Base-by-base conservation (phyloP, 2,797 vertebrate species). In the Micromesistius poutassou region DNA sequence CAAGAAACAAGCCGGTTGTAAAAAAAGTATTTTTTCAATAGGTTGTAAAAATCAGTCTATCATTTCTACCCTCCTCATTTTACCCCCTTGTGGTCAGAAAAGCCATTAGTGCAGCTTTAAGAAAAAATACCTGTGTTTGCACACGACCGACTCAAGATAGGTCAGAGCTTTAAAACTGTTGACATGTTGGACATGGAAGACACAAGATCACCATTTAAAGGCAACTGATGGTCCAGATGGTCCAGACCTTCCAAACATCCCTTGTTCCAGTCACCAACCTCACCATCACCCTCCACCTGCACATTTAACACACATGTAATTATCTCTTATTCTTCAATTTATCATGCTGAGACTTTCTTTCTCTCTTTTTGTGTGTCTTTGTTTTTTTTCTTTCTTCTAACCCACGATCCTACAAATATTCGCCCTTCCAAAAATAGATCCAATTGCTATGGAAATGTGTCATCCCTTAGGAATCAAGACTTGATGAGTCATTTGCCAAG, bases 121-220 rank as follows among this genome's bases (percentile, higher is more conserved):
- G 25, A n/a, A 62, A 0, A n/a, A 62, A 62, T 6, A n/a, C 40
- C 16, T 50, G 46, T 50, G 46, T 50, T 50, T 50, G 46, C 55
- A 62, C 55, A 62, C 5, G 7, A 62, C 55, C n/a, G 22, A 25
- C 55, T 62, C 19, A 25, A 22, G 55, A 62, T 62, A 22, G 6
- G 8, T 62, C 55, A 62, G 35, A 81, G 86, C 81, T 78, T 79
- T 78, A 33, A 36, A 81, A 90, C 86, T 87, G 88, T 81, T 82
- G 88, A 80, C 85, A 74, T 78, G 50, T 83, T 84, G 83, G 50
- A n/a, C 50, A n/a, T 22, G 40, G 35, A 72, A 22, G 30, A 31
- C 76, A 84, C 76, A 84, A 84, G 82, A 89, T 84, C 87, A 85
- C 82, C 82, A 86, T 81, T 86, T 4, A 7, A 85, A 76, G 80